Conservation (phyloP, 64 coral and sea anemone species). For the Platygyra sinensis region DNA sequence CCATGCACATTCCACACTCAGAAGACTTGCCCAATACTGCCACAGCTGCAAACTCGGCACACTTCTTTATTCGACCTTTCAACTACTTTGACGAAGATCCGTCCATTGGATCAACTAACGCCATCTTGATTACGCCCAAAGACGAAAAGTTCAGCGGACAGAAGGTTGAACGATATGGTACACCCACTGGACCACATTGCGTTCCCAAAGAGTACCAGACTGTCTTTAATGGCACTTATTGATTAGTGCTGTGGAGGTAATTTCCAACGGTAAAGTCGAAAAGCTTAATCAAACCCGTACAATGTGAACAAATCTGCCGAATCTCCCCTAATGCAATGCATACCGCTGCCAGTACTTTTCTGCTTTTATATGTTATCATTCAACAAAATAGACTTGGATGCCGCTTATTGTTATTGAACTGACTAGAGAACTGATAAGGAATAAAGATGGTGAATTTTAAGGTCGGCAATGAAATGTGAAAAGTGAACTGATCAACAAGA, state of each 20-base stretch:
- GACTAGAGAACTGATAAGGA: too few relatives aligned
- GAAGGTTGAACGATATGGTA: conserved; percentile 37
- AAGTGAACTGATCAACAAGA: too few relatives aligned
- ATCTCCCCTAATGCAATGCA: too few relatives aligned
- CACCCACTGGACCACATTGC: conserved; percentile 13
- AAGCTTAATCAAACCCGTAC: too few relatives aligned
- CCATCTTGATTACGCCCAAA: conserved; percentile 58
- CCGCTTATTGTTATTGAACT: too few relatives aligned
- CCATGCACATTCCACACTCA: conserved; percentile 82
- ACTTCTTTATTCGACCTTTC: conserved; percentile 87
- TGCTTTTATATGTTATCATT: too few relatives aligned
- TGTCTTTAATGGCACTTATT: conserved; percentile 19
- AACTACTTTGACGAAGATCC: conserved; percentile 95
- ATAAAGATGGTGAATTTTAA: too few relatives aligned
- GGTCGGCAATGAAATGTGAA: too few relatives aligned
- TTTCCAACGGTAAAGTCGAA: too few relatives aligned
- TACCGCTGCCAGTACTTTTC: too few relatives aligned
- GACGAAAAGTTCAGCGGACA: conserved; percentile 6
- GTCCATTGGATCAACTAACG: conserved; percentile 78
- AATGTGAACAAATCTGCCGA: too few relatives aligned
- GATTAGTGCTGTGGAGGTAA: background rate
- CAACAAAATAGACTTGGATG: too few relatives aligned
- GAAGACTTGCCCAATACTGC: conserved; percentile 91
- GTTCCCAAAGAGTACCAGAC: background rate
- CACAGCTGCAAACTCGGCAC: conserved; percentile 66